phyloP scores from a whole-genome alignment of 2,113 vertebrate species.

The Abramis brama region DNA sequence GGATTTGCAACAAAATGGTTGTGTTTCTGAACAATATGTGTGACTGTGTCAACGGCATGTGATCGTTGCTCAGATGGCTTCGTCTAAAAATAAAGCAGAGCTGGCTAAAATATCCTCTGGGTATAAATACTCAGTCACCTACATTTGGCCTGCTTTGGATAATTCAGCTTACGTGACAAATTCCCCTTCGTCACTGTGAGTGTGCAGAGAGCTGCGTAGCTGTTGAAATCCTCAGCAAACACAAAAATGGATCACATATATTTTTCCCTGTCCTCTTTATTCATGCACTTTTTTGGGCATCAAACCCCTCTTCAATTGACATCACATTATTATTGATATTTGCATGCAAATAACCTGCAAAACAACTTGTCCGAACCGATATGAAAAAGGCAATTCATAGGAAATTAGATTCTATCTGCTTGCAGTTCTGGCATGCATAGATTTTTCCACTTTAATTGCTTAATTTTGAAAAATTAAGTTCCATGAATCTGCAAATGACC shows the following conservation, averaged over 20 bases:
- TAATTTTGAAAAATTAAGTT: neutral
- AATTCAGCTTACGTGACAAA: conserved; percentile 44
- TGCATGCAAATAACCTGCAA: neutral
- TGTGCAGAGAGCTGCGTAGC: neutral
- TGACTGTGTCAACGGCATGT: conserved; percentile 21
- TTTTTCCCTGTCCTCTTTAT: neutral
- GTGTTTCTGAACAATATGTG: conserved; percentile 26
- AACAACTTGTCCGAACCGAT: neutral
- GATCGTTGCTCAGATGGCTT: conserved; percentile 31
- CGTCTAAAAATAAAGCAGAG: conserved; percentile 42
- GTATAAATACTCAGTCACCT: conserved; percentile 34
- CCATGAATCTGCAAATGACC: neutral
- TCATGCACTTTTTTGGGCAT: neutral
- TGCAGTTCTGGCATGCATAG: neutral
- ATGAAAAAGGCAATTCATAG: neutral
- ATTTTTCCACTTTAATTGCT: neutral
- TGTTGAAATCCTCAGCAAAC: neutral
- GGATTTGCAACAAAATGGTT: neutral
- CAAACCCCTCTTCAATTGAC: neutral
- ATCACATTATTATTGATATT: neutral
- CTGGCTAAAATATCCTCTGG: conserved; percentile 31
- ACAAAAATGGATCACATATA: neutral
- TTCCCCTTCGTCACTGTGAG: conserved; percentile 31
- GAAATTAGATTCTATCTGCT: neutral
- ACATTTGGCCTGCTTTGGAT: conserved; percentile 29